phyloP scores from a whole-genome alignment of 2,888 invertebrate genomes.

The Apamea crenata region DNA sequence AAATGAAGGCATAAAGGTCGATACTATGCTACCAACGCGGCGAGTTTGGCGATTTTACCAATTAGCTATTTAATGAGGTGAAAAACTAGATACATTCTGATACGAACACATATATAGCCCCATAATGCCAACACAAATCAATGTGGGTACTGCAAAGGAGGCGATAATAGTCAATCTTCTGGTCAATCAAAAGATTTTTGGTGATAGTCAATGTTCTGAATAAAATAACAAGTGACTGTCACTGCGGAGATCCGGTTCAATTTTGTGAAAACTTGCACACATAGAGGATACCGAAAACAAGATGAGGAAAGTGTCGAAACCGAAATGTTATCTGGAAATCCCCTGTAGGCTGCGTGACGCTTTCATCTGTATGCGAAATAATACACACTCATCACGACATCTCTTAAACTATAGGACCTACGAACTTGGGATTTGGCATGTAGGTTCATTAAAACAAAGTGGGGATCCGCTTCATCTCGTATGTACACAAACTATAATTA shows the following conservation, averaged over 20 bases:
- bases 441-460: not conserved
- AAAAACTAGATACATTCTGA: constrained; percentile 31
- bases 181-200: not conserved
- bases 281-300: constrained; percentile 15
- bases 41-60: constrained; percentile 23
- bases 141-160: not conserved
- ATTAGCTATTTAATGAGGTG: constrained; percentile 15
- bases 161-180: not conserved
- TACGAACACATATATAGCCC: constrained; percentile 6
- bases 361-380: constrained; percentile 4
- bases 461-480: not conserved
- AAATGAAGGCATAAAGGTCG: constrained; percentile 42
- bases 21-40: constrained; percentile 22
- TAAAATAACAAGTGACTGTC: constrained; percentile 7
- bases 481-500: not conserved
- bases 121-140: no score
- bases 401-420: not conserved
- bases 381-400: not conserved
- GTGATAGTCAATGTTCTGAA: not conserved
- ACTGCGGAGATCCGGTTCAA: constrained; percentile 29
- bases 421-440: not conserved
- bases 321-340: constrained; percentile 29
- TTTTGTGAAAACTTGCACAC: constrained; percentile 30
- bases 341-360: constrained; percentile 7
- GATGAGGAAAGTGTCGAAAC: constrained; percentile 33